Percentiles rank a stretch among this genome's conserved stretches.
Conservation (phyloP, 2,113 vertebrate genomes). For the Sinocyclocheilus anophthalmus region DNA sequence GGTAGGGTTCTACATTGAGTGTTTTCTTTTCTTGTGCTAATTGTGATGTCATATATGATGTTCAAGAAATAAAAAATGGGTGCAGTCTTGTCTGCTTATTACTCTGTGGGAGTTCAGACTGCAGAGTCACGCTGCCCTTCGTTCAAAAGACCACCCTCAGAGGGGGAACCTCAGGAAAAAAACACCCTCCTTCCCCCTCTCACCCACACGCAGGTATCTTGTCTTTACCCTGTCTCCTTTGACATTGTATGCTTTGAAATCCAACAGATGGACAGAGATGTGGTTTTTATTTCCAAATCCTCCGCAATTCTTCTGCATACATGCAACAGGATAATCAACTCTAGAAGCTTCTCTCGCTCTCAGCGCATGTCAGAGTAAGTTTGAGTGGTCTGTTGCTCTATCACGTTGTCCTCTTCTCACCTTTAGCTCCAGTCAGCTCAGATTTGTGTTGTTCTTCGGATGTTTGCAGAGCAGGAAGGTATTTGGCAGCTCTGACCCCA, state of each 20-base stretch:
- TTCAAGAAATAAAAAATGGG: too few species aligned
- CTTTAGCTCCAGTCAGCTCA: neutral
- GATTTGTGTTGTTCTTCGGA: neutral
- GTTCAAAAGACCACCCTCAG: conserved; percentile 28
- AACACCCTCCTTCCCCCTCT: neutral
- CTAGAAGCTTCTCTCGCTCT: neutral
- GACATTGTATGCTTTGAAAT: conserved; percentile 25
- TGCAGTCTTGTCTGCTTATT: too few species aligned
- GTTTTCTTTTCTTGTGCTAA: too few species aligned
- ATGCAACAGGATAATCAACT: conserved; percentile 3
- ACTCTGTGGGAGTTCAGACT: conserved; percentile 34
- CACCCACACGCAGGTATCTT: neutral
- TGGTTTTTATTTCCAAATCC: conserved; percentile 5
- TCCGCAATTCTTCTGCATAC: conserved; percentile 4
- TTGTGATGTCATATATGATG: too few species aligned
- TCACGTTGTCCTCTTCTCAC: conserved; percentile 9
- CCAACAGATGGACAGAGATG: conserved; percentile 17
- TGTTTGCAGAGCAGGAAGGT: neutral
- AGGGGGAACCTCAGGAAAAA: conserved; percentile 16
- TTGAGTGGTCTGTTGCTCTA: neutral
- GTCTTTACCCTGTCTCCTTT: neutral
- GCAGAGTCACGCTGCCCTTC: conserved; percentile 28
- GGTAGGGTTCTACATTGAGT: too few species aligned
- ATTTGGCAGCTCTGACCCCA: neutral
- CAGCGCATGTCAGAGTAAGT: neutral